phyloP scores from a whole-genome alignment of 2,888 invertebrate genomes.

The Parnassius glacialis region DNA sequence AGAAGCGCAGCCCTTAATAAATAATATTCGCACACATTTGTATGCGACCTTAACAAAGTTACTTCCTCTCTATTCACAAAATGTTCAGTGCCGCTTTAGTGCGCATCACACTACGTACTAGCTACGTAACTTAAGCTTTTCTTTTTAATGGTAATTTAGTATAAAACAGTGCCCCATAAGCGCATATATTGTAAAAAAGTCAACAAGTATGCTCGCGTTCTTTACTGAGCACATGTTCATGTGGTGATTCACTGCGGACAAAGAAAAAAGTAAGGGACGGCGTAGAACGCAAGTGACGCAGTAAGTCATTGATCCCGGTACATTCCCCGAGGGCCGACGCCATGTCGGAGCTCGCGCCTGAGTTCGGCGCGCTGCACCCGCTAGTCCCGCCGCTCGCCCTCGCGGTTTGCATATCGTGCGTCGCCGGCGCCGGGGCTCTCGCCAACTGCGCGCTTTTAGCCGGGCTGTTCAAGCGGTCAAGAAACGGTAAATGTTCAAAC shows the following conservation, averaged over 20 bases:
- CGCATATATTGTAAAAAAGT: slow-evolving; percentile 11
- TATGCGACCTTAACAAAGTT: slow-evolving; percentile 30
- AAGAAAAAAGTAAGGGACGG: slow-evolving; percentile 62
- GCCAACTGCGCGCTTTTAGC: slow-evolving; percentile 67
- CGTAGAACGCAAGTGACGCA: slow-evolving; percentile 68
- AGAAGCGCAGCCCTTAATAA: slow-evolving; percentile 39
- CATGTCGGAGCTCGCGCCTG: slow-evolving; percentile 58
- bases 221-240: slow-evolving; percentile 65
- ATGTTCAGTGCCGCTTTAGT: slow-evolving; percentile 23
- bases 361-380: slow-evolving; percentile 40
- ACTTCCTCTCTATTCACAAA: slow-evolving; percentile 23
- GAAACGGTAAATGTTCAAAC: slow-evolving; percentile 61
- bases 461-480: slow-evolving; percentile 66
- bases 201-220: slow-evolving; percentile 37
- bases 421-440: slow-evolving; percentile 69
- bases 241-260: slow-evolving; percentile 68
- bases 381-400: slow-evolving; percentile 63
- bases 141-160: slow-evolving; percentile 11
- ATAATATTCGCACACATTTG: slow-evolving; percentile 42
- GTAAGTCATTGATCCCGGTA: slow-evolving; percentile 76
- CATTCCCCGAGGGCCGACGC: slow-evolving; percentile 69
- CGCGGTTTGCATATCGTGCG: slow-evolving; percentile 56
- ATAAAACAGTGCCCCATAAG: background rate
- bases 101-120: slow-evolving; percentile 15
- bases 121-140: slow-evolving; percentile 19